Evolutionary conservation across 2,888 invertebrate species (phyloP), one percentile per base, ranked within the genome.

Genomic region (Notodonta ziczac): DNA sequence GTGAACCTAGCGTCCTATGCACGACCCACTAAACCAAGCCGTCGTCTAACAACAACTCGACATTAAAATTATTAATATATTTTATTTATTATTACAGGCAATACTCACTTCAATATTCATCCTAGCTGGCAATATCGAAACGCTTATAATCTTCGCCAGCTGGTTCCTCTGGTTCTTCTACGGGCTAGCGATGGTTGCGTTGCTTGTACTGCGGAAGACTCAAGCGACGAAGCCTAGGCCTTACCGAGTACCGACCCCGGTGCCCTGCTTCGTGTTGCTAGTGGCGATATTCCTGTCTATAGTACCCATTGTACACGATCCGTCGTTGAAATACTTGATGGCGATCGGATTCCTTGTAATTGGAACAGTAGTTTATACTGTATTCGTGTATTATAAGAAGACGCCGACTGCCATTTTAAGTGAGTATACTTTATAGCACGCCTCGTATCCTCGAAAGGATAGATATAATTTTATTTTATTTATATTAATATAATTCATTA

Each of bases 151-250:
- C 77, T 97, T 98, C 83, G 97, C 97, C 53, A 97, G 97, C 84
- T 98, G 98, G 93, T 95, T 97, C 67, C 96, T 97, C 32, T 98
- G 98, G 98, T 95, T 97, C 65, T 97, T 97, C 89, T 98, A 98
- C 84, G 98, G 97, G 0, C 86, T 96, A 0, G 97, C 97, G 0
- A 97, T 98, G 96, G 94, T 97, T 0, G 96, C 97, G 0, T 89
- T 98, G 16, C 85, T 98, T 46, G 94, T 97, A 0, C 89, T 98
- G 77, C 87, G 98, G 56, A 95, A 86, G 75, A 97, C 96, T 0
- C 96, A 95, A 80, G 95, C 96, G 5, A 86, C 96, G 63, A 95
- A 94, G 35, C 94, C 93, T 0, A 92, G 98, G 62, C 97, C 97
- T 0, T 97, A 97, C 78, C 95, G 95, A 83, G 96, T 97, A 10